Conservation (phyloP, 2,113 vertebrate genomes). For the Polyodon spathula region DNA sequence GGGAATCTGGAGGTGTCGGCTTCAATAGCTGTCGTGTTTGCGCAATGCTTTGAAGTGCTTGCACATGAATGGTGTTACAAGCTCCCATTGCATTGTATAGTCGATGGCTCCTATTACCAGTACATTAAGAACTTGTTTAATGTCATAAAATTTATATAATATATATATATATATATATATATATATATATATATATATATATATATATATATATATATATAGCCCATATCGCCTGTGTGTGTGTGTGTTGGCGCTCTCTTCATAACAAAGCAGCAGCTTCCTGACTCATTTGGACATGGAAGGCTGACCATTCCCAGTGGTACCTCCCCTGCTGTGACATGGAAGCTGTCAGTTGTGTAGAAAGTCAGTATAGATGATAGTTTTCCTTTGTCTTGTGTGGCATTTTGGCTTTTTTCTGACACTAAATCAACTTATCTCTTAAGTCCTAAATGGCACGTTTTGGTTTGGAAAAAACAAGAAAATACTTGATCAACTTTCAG, state of each 20-base stretch:
- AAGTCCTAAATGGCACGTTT: background rate
- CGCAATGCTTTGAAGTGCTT: conserved; percentile 48
- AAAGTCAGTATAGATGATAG: background rate
- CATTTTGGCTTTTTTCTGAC: background rate
- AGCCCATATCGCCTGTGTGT: too few relatives aligned
- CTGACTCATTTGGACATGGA: background rate
- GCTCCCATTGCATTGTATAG: conserved; percentile 50
- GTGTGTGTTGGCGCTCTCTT: too few relatives aligned
- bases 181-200: too few relatives aligned
- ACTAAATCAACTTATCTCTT: conserved; percentile 1
- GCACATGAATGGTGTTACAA: conserved; percentile 44
- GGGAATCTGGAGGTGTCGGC: conserved; percentile 35
- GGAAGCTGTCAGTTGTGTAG: conserved; percentile 21
- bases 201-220: too few relatives aligned
- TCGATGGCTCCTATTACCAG: conserved; percentile 52
- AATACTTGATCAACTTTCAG: too few relatives aligned
- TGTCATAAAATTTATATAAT: too few relatives aligned
- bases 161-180: too few relatives aligned
- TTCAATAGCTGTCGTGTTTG: conserved; percentile 32
- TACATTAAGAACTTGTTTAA: conserved; percentile 40
- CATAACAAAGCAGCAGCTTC: conserved; percentile 20
- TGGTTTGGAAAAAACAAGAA: background rate
- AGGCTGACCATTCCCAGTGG: conserved; percentile 41
- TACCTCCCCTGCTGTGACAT: conserved; percentile 22
- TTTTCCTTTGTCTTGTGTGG: background rate